Evolutionary conservation across 2,797 vertebrate species (phyloP).

Genomic region (Podargus strigoides): DNA sequence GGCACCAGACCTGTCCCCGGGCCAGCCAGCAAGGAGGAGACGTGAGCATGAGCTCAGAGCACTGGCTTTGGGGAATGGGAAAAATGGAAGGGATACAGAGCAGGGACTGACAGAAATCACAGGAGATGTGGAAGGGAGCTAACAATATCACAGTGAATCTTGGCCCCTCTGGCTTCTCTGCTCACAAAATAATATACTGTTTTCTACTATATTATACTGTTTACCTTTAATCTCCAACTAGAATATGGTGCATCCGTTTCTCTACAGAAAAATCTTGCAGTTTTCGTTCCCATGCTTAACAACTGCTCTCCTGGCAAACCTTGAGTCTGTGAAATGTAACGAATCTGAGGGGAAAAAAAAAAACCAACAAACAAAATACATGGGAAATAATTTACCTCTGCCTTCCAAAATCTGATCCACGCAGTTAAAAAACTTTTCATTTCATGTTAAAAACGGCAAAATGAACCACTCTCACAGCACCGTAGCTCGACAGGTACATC

Average conservation of each 20-base stretch:
- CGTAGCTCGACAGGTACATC: accelerated
- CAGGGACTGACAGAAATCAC: neutral
- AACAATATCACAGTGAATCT: accelerated
- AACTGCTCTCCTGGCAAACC: conserved; percentile 92
- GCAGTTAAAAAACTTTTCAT: neutral
- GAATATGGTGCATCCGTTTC: conserved; percentile 89
- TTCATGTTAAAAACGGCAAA: neutral
- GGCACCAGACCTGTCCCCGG: neutral
- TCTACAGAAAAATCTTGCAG: conserved; percentile 92
- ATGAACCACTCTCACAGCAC: neutral
- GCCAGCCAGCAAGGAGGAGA: neutral
- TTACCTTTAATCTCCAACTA: conserved; percentile 96
- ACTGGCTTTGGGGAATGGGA: neutral
- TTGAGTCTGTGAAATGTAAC: conserved; percentile 99
- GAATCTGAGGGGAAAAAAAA: conserved; percentile 81
- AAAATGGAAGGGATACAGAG: neutral
- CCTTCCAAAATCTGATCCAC: neutral
- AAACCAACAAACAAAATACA: too few species aligned
- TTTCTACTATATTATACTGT: neutral
- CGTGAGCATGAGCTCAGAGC: accelerated
- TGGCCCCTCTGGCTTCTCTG: neutral
- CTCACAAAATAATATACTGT: neutral
- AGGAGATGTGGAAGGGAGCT: neutral
- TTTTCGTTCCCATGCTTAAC: conserved; percentile 94
- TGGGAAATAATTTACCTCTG: neutral